phyloP scores from a whole-genome alignment of 2,113 vertebrate species.

The cattle (Bos taurus) region ARS-UCD2.0 NC_037332.1:106906001-106906500 shows the following conservation, averaged over 20 bases:
- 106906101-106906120: neutral
- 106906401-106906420: neutral
- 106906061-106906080: neutral
- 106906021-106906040: neutral
- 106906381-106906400: too few relatives aligned
- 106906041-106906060: neutral
- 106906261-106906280: neutral
- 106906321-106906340: neutral
- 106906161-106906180: neutral
- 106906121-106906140: neutral
- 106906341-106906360: neutral
- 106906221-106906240: neutral
- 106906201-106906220: too few relatives aligned
- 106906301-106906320: neutral
- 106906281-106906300: neutral
- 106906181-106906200: neutral
- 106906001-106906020: neutral
- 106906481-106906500: neutral
- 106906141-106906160: neutral
- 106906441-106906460: neutral
- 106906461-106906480: neutral
- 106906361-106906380: neutral
- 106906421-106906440: neutral
- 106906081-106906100: neutral
- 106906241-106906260: neutral